Base-by-base conservation (phyloP, 1,140 invertebrate species). In the Drosophila chauvacae region DNA sequence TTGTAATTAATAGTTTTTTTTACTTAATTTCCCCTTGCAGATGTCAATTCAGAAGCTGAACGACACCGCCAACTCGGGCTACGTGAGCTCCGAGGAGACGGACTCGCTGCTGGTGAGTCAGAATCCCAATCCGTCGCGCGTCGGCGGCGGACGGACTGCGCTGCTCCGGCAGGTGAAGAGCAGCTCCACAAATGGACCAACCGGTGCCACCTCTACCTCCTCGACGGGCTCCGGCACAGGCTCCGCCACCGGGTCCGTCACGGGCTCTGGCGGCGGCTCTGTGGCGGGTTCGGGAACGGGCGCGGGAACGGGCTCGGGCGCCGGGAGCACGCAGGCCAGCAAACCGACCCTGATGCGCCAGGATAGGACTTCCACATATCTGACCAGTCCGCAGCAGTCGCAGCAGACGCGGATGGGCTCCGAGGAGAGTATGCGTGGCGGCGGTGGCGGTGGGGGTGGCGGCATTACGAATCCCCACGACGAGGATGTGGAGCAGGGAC, bases 331-430 rank as follows among this genome's bases (percentile, higher is more conserved):
- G 9, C 53, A 56, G 88, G 73, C 85, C 90, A 77, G 93, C 86
- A 97, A 97, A 91, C 96, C 96, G 44, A 96, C 97, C 30, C 93
- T 97, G 61, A 96, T 96, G 93, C 94, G 96, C 63, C 96, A 97
- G 93, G 96, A 97, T 93, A 96, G 96, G 68, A 96, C 96, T 11
- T 96, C 96, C 47, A 95, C 95, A 81, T 94, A 96, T 79, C 93
- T 95, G 56, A 95, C 96, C 10, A 96, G 96, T 80, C 95, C 96
- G 26, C 96, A 96, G 87, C 93, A 97, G 53, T 96, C 96, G 23
- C 96, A 97, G 56, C 86, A 91, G 18, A 94, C 94, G 33, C 93
- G 94, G 16, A 94, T 96, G 82, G 96, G 96, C 39, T 96, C 96
- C 78, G 96, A 97, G 92, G 96, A 97, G 92, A 96, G 96, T 85